Evolutionary conservation across 2,113 vertebrate genomes (phyloP).

Genomic region (Scophthalmus maximus): DNA sequence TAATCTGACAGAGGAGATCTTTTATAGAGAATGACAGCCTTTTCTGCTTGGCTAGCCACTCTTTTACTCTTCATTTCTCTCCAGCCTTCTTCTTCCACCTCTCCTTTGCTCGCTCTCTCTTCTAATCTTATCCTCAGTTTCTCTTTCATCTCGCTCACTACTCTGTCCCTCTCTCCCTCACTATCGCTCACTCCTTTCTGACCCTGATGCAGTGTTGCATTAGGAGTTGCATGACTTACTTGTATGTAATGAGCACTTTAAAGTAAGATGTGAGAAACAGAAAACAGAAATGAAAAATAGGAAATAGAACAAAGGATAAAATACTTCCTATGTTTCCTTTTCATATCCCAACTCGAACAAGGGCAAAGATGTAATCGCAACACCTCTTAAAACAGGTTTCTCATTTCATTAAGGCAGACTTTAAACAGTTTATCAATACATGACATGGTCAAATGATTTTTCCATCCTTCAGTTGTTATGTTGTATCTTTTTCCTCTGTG

Average conservation of each 20-base stretch:
- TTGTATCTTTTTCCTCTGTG: too few species aligned
- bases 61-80: slow-evolving; percentile 68
- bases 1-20: slow-evolving; percentile 80
- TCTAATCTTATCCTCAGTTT: slow-evolving; percentile 63
- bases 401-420: too few species aligned
- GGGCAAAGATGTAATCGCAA: neutral
- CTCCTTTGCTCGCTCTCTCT: slow-evolving; percentile 46
- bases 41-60: slow-evolving; percentile 78
- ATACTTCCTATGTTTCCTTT: neutral
- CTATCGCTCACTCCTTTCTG: slow-evolving; percentile 25
- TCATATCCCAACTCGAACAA: neutral
- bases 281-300: neutral
- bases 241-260: neutral
- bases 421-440: too few species aligned
- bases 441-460: neutral
- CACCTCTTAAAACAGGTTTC: neutral
- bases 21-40: slow-evolving; percentile 81
- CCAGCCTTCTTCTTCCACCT: slow-evolving; percentile 53
- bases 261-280: neutral
- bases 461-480: neutral
- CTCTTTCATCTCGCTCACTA: slow-evolving; percentile 59
- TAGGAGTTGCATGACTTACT: slow-evolving; percentile 31
- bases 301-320: neutral
- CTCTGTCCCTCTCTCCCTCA: slow-evolving; percentile 6
- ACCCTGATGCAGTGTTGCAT: slow-evolving; percentile 13